phyloP scores from a whole-genome alignment of 2,797 vertebrate genomes.

The Muscicapa comitata region DNA sequence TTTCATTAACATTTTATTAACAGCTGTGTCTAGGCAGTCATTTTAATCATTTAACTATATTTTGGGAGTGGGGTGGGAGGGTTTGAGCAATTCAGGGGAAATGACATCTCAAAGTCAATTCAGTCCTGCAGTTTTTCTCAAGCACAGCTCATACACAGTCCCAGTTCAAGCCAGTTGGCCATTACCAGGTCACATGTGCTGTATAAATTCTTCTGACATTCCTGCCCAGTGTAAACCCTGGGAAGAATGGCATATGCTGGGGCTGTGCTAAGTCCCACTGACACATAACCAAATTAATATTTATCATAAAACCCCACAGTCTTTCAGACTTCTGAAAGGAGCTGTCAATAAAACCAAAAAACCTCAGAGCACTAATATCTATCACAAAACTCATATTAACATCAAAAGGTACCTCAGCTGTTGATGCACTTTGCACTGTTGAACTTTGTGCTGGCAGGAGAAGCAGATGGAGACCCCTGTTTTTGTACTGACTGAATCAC shows the following conservation, averaged over 20 bases:
- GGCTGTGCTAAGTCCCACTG: neutral
- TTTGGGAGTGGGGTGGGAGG: neutral
- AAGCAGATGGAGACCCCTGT: neutral
- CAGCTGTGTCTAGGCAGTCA: neutral
- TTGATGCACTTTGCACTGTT: neutral
- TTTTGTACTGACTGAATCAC: neutral
- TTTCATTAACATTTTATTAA: conserved; percentile 53
- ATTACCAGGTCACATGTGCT: neutral
- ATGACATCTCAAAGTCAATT: conserved; percentile 23
- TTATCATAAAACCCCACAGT: neutral
- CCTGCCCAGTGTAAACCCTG: neutral
- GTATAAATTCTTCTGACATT: neutral
- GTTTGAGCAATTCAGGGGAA: neutral
- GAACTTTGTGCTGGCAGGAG: neutral
- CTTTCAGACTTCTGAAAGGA: neutral
- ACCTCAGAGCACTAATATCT: neutral
- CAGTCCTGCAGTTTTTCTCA: neutral
- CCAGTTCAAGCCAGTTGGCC: neutral
- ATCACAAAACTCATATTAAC: neutral
- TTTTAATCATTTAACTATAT: conserved; percentile 9
- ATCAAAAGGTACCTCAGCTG: neutral
- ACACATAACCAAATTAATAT: neutral
- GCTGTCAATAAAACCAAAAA: neutral
- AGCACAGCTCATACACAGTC: neutral
- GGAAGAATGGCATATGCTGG: neutral